phyloP scores from a whole-genome alignment of 2,888 invertebrate species.

The Gibbula magus region DNA sequence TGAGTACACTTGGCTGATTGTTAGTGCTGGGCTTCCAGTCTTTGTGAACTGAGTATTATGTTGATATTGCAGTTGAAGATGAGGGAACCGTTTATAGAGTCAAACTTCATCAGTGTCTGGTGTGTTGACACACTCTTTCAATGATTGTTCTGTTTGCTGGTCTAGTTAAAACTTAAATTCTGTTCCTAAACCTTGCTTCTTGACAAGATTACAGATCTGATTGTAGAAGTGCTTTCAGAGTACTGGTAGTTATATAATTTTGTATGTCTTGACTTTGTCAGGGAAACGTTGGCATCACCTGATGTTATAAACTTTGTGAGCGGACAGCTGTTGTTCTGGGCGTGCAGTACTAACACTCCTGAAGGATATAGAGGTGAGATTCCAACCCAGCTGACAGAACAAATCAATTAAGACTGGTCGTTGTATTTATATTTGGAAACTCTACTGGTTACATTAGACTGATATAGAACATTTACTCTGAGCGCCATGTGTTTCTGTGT shows the following conservation, averaged over 20 bases:
- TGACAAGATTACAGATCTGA: not conserved
- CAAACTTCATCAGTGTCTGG: not conserved
- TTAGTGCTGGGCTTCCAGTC: too few species aligned
- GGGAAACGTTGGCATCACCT: conserved; percentile 77
- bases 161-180: too few species aligned
- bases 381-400: too few species aligned
- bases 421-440: too few species aligned
- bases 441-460: too few species aligned
- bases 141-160: too few species aligned
- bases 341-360: conserved; percentile 89
- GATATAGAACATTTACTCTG: too few species aligned
- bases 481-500: conserved; percentile 15
- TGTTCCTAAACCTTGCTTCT: too few species aligned
- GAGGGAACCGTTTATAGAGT: not conserved
- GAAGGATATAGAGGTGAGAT: conserved; percentile 87
- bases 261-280: conserved; percentile 36
- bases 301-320: conserved; percentile 88
- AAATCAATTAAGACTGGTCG: too few species aligned
- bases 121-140: too few species aligned
- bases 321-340: conserved; percentile 89
- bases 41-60: not conserved
- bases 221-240: not conserved
- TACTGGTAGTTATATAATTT: not conserved
- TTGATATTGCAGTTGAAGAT: not conserved
- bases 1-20: conserved; percentile 63